A percentile compares a stretch with the other conserved stretches of the same genome.
Evolutionary conservation across 2,888 invertebrate genomes (phyloP).

Genomic region (Epirrhoe tristata): DNA sequence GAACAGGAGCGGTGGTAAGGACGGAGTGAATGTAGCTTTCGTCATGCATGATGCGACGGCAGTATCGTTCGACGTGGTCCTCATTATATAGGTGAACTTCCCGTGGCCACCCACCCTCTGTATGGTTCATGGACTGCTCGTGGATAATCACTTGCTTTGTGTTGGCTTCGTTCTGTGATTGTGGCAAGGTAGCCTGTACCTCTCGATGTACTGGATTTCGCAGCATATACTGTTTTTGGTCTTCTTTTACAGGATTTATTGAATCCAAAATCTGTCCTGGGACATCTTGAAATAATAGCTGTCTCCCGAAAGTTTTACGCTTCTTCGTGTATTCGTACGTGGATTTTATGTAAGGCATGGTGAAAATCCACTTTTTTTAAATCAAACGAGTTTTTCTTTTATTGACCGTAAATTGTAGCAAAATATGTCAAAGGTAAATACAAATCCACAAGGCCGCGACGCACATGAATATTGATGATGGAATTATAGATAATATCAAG

Average conservation of each 20-base stretch:
- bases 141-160: conserved; percentile 85
- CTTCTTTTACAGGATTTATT: conserved; percentile 66
- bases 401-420: conserved; percentile 36
- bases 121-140: conserved; percentile 88
- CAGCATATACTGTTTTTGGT: conserved; percentile 76
- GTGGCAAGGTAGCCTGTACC: conserved; percentile 76
- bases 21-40: conserved; percentile 89
- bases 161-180: conserved; percentile 84
- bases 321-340: conserved; percentile 79
- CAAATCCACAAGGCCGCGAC: conserved; percentile 68
- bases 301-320: conserved; percentile 80
- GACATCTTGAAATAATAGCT: conserved; percentile 75
- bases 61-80: conserved; percentile 89
- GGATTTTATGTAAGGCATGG: conserved; percentile 63
- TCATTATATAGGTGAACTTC: conserved; percentile 88
- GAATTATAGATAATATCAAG: conserved; percentile 56
- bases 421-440: conserved; percentile 54
- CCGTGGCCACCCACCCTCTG: conserved; percentile 94
- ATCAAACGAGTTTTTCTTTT: conserved; percentile 33
- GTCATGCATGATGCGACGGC: conserved; percentile 92
- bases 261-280: conserved; percentile 75
- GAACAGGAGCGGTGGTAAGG: conserved; percentile 79
- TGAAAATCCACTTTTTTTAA: conserved; percentile 35
- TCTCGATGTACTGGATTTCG: conserved; percentile 81
- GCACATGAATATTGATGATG: conserved; percentile 56